Evolutionary conservation across 2,888 invertebrate species (phyloP), one percentile per base, ranked within the genome.

Genomic region (Orgyia antiqua): DNA sequence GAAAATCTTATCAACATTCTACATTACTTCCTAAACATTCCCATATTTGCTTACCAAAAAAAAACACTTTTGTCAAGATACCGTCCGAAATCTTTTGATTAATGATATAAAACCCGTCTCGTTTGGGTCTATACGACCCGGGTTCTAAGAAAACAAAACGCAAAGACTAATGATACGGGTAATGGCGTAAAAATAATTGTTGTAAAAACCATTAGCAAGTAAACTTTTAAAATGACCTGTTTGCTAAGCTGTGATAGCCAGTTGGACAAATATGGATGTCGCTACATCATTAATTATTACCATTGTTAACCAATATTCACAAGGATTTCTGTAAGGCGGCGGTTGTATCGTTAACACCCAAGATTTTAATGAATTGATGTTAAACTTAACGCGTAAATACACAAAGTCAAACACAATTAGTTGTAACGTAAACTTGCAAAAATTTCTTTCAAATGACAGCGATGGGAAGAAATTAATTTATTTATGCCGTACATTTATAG

Each of bases 121-220:
- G 47, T 41, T 43, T 39, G 61, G 65, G 69, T 68, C 69, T 49
- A 29, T 51, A 42, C 56, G 69, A 62, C 68, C 69, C 57, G 43
- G 34, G 9, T 45, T 50, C 42, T 62, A 69, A 77, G 77, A 72
- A 79, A 79, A 80, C 74, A 77, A 63, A 69, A 69, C 61, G 58
- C 67, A 58, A 61, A 68, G 57, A 59, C 71, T 80, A 83, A 83
- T 80, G 83, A 80, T 74, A 68, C 59, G 39, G 52, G 62, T 75
- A 80, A 83, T 82, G 75, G 75, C 57, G 66, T 69, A 47, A 66
- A n/a, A 77, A 74, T 79, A 69, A 79, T 79, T 76, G 78, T 74
- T 61, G 45, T 51, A 42, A 33, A 52, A 64, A 63, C 76, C 78
- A 78, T 80, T 77, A 77, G 72, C 52, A 52, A 42, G 44, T 42